phyloP scores from a whole-genome alignment of 2,888 invertebrate genomes.

The Ceraclea dissimilis region DNA sequence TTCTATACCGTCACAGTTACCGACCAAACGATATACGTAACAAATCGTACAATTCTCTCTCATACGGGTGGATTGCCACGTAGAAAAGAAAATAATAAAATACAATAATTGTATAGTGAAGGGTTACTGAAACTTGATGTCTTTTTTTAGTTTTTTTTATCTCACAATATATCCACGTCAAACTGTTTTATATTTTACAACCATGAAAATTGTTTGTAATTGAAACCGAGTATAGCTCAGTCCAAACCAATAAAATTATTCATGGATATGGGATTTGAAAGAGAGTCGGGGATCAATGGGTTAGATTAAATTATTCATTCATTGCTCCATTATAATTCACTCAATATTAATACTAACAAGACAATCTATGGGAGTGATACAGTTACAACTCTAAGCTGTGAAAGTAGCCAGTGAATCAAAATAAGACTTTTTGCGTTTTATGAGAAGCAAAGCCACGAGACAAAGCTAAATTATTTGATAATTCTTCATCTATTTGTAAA shows the following conservation, averaged over 20 bases:
- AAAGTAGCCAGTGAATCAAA: too few relatives aligned
- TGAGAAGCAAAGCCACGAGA: too few relatives aligned
- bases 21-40: not conserved
- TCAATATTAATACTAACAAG: too few relatives aligned
- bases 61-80: not conserved
- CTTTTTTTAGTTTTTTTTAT: not conserved
- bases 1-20: too few relatives aligned
- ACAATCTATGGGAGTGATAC: too few relatives aligned
- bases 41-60: not conserved
- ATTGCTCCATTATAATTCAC: too few relatives aligned
- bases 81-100: not conserved
- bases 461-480: too few relatives aligned
- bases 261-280: slow-evolving; percentile 7
- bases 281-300: too few relatives aligned
- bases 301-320: too few relatives aligned
- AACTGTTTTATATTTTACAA: not conserved
- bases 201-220: not conserved
- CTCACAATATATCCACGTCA: not conserved
- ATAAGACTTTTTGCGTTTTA: too few relatives aligned
- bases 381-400: too few relatives aligned
- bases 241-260: slow-evolving; percentile 24
- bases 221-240: not conserved
- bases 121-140: not conserved
- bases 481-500: too few relatives aligned
- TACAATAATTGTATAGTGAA: not conserved